Base-by-base conservation (phyloP, 2,113 vertebrate genomes). In the Paramisgurnus dabryanus region DNA sequence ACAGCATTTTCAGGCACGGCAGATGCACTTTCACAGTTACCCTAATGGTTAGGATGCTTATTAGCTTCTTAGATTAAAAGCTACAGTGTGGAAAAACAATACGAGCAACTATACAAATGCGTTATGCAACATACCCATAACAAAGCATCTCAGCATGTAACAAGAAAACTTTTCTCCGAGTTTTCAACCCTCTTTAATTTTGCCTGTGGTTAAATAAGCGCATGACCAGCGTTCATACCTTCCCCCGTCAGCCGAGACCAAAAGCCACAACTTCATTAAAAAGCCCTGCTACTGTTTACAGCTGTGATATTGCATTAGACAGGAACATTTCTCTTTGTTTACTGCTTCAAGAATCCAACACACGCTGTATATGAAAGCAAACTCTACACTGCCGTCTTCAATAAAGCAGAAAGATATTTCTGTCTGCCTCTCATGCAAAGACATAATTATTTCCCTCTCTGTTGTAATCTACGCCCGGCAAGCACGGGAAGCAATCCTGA, bases 391-490 rank as follows among this genome's bases (percentile, higher is more conserved):
- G 71, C 58, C 72, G 58, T 80, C 84, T 86, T 81, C 83, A 85
- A 84, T 86, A 88, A 82, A 72, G 61, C 53, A 60, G 74, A 77
- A 45, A 70, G 65, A 85, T 73, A 67, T 72, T 63, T 72, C 60
- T 53, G 27, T 41, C 66, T 57, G n/a, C 58, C 71, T 58, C 74
- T 73, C 68, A 67, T 73, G 83, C 78, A 58, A 88, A 84, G 87
- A 66, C 88, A 50, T 92, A 94, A 93, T 93, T 92, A 93, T 91
- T 91, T 89, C 79, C 86, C 87, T 83, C 86, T 81, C 84, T 87
- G 80, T 78, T 76, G 84, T 90, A 91, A 92, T 92, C 91, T 90
- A 91, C 89, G 90, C 91, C 71, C 81, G 76, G 85, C 86, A 88
- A 89, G 90, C 89, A 88, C 87, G 87, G 10, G 57, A 66, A 91